These are phyloP conservation scores for Dynastes hyllus DNA, from an alignment of 2,888 invertebrate species.

Conservation along the genomic window DNA sequence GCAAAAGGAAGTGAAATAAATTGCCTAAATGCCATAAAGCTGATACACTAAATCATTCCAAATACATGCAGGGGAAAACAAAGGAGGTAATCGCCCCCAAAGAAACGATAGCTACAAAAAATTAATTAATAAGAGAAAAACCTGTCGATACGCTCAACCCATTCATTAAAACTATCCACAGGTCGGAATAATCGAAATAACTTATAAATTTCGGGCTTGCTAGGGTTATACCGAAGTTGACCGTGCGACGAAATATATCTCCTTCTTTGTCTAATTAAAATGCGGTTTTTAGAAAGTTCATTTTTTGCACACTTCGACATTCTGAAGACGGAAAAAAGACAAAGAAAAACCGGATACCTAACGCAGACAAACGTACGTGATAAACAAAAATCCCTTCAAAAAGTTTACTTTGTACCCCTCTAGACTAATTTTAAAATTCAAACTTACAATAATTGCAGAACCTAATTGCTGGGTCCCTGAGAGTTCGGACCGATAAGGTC, in stretches of 20 bases:
- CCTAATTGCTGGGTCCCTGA: slow-evolving; percentile 64
- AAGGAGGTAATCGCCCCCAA: slow-evolving; percentile 13
- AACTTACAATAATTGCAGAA: slow-evolving; percentile 68
- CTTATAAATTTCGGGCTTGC: slow-evolving; percentile 47
- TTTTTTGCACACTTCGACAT: slow-evolving; percentile 33
- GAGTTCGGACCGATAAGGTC: slow-evolving; percentile 56
- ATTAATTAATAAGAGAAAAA: slow-evolving; percentile 43
- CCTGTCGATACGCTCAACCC: slow-evolving; percentile 43
- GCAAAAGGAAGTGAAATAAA: too few species aligned
- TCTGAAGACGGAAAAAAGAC: background rate
- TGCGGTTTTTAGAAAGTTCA: slow-evolving; percentile 35
- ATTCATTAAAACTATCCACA: slow-evolving; percentile 44
- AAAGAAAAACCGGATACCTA: slow-evolving; percentile 13
- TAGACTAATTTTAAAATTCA: slow-evolving; percentile 66
- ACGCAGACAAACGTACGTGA: slow-evolving; percentile 37
- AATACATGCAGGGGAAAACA: slow-evolving; percentile 5
- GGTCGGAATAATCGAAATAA: slow-evolving; percentile 49
- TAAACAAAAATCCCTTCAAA: slow-evolving; percentile 53
- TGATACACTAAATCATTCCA: background rate
- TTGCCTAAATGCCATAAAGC: too few species aligned
- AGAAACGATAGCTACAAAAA: slow-evolving; percentile 35
- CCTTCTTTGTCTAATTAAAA: slow-evolving; percentile 48
- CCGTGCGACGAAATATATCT: slow-evolving; percentile 23
- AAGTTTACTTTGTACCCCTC: slow-evolving; percentile 66
- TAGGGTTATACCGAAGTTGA: background rate